Evolutionary conservation across 35 echinoderm and acorn worm species (phyloP).

Genomic region (Ophiothrix spiculata): DNA sequence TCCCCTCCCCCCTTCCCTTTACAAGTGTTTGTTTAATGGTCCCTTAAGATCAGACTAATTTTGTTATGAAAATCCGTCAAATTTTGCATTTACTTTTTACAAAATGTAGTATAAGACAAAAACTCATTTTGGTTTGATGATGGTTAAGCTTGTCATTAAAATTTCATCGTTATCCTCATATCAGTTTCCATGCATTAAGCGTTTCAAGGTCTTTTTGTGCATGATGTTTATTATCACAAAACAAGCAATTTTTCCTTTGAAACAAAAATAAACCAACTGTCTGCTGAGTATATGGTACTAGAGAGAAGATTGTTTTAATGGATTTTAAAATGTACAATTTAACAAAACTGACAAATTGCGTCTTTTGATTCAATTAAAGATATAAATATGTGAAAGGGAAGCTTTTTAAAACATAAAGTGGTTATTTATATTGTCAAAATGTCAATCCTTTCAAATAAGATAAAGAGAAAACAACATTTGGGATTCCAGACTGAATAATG

Average conservation of each 20-base stretch:
- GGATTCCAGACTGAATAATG: background rate
- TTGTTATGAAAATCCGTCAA: too few species aligned
- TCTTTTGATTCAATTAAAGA: too few species aligned
- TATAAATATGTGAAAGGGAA: background rate
- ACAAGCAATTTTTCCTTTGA: background rate
- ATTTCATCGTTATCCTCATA: constrained; percentile 3
- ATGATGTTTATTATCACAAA: background rate
- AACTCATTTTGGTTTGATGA: too few species aligned
- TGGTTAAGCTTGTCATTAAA: constrained; percentile 16
- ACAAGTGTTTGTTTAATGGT: too few species aligned
- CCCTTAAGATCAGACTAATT: too few species aligned
- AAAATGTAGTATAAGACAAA: too few species aligned
- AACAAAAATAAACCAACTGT: background rate
- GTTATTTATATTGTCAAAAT: background rate
- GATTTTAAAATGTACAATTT: background rate
- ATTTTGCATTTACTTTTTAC: too few species aligned
- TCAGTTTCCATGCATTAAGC: constrained; percentile 9
- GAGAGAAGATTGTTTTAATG: background rate
- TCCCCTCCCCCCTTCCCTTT: too few species aligned
- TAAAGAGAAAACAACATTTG: background rate
- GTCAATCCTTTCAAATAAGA: background rate
- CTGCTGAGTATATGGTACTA: background rate
- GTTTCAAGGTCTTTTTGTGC: constrained; percentile 5
- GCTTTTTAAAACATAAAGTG: background rate
- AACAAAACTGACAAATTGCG: background rate